A percentile compares a stretch with the other conserved stretches of the same genome.
These are phyloP conservation scores for Caenorhabditis sinica DNA, from an alignment of 2,888 invertebrate species.

Conservation along the genomic window DNA sequence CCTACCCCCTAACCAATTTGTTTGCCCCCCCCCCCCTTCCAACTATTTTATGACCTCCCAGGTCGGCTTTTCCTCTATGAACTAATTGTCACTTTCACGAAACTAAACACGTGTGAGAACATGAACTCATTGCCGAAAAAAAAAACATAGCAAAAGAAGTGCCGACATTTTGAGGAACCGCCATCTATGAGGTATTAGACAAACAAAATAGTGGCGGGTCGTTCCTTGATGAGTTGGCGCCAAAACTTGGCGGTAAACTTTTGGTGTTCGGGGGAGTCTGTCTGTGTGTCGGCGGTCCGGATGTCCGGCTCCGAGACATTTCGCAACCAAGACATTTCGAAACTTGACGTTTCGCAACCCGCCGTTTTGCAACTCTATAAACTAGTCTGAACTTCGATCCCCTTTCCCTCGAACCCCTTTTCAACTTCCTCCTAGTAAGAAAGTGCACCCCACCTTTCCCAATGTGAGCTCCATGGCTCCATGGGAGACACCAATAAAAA, in stretches of 20 bases:
- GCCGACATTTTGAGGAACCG: not conserved
- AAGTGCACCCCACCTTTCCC: not conserved
- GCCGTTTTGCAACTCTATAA: too few relatives aligned
- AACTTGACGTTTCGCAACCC: too few relatives aligned
- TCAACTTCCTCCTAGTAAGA: too few relatives aligned
- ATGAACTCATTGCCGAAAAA: not conserved
- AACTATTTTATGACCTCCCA: conserved; percentile 3
- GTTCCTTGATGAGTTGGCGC: not conserved
- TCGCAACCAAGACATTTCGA: too few relatives aligned
- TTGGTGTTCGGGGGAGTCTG: too few relatives aligned
- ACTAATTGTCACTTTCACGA: not conserved
- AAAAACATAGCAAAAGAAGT: not conserved
- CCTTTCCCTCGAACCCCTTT: too few relatives aligned
- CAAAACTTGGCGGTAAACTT: not conserved
- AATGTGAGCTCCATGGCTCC: not conserved
- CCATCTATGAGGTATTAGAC: too few relatives aligned
- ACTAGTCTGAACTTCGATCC: too few relatives aligned
- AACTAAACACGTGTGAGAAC: conserved; percentile 5
- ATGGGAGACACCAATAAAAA: not conserved
- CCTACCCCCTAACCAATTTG: conserved; percentile 3
- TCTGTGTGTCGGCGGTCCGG: too few relatives aligned
- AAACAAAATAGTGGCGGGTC: too few relatives aligned
- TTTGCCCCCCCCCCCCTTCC: not conserved
- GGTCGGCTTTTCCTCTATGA: conserved; percentile 12
- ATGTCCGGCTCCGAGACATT: too few relatives aligned